Conservation (phyloP, 2,797 vertebrate genomes). For the Ammospiza maritima region DNA sequence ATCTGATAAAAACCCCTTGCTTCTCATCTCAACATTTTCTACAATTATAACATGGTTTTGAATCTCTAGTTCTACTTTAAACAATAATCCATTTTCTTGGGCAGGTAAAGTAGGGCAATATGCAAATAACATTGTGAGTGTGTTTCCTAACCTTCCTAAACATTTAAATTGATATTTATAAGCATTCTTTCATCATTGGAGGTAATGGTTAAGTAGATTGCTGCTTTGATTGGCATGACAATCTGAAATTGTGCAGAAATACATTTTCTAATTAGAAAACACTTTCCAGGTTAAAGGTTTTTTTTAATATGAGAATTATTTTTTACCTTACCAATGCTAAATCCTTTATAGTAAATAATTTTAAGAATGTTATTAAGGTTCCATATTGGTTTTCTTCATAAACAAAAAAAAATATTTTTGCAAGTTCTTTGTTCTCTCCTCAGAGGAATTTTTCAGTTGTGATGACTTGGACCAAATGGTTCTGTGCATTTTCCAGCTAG, state of each 20-base stretch:
- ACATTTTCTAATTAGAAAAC: background rate
- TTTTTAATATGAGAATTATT: background rate
- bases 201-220: background rate
- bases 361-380: background rate
- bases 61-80: background rate
- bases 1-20: background rate
- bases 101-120: background rate
- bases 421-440: background rate
- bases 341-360: background rate
- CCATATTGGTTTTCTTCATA: background rate
- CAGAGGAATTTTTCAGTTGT: background rate
- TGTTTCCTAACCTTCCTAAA: background rate
- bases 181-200: background rate
- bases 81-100: background rate
- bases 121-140: background rate
- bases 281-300: background rate
- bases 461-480: background rate
- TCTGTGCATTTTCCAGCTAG: background rate
- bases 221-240: background rate
- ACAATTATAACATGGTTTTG: background rate
- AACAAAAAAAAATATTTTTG: background rate
- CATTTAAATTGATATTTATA: slow-evolving; percentile 28
- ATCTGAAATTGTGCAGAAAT: slow-evolving; percentile 5
- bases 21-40: slow-evolving; percentile 39
- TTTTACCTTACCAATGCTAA: background rate